Conservation (phyloP, 2,888 invertebrate species). For the Pilophorus perplexus region DNA sequence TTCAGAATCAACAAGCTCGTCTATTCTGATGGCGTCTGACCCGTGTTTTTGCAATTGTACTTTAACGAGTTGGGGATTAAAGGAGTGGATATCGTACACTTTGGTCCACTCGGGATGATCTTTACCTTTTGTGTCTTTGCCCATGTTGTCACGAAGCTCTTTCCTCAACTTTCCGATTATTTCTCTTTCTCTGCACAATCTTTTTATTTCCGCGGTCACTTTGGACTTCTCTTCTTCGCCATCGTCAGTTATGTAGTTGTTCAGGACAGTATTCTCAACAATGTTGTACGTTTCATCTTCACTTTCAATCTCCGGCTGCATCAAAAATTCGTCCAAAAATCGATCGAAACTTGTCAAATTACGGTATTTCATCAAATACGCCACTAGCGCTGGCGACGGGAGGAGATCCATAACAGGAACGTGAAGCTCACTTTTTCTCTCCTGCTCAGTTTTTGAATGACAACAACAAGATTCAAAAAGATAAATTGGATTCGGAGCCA, state of each 20-base stretch:
- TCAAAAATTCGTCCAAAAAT: slow-evolving; percentile 15
- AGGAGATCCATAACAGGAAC: not conserved
- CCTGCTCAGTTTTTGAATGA: too few species aligned
- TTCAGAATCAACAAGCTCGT: slow-evolving; percentile 5
- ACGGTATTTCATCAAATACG: slow-evolving; percentile 4
- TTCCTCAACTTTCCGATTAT: not conserved
- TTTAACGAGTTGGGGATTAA: not conserved
- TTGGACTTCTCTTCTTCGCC: not conserved
- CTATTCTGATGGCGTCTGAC: not conserved
- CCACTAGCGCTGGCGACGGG: slow-evolving; percentile 4
- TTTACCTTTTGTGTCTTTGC: not conserved
- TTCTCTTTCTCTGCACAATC: not conserved
- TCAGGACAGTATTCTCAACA: not conserved
- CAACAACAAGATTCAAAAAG: too few species aligned
- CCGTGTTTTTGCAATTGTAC: not conserved
- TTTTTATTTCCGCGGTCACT: not conserved
- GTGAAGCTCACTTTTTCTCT: too few species aligned
- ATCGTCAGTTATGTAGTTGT: not conserved
- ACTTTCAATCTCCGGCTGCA: not conserved
- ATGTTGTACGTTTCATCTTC: slow-evolving; percentile 7
- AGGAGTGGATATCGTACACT: not conserved
- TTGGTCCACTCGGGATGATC: slow-evolving; percentile 2
- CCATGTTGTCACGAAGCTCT: not conserved
- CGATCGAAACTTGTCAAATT: not conserved
- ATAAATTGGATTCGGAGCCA: too few species aligned